Base-by-base conservation (phyloP, 2,888 invertebrate species). In the Heliconius ethilla region DNA sequence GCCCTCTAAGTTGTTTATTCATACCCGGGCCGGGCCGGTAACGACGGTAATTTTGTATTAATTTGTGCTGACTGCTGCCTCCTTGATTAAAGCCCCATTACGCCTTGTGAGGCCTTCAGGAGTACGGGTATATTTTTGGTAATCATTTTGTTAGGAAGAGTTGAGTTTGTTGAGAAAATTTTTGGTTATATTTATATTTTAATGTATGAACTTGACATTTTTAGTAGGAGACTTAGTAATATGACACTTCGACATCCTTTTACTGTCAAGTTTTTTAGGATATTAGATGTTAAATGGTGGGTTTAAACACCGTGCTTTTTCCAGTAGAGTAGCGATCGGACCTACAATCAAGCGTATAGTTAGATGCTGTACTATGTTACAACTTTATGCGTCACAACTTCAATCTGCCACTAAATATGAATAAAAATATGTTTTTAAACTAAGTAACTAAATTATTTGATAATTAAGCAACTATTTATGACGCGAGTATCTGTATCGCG, bases 61-160 rank as follows among this genome's bases (percentile, higher is more conserved):
- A 93, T 92, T 92, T 88, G 86, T 87, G 87, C 89, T 88, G 85
- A 84, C 85, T 86, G 87, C 89, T 88, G 85, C 84, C 85, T 86
- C 83, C 88, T 90, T 93, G 92, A 93, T 93, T 92, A 93, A 92
- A 90, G 85, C 86, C 86, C 91, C 90, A 92, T 93, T 92, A 90
- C 87, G 90, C 90, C 89, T 91, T 86, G 81, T 84, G 84, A 84
- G 85, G 84, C 70, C 62, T 79, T 37, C 13, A 27, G 27, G 59
- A 63, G 65, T 74, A 74, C 9, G 7, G 0, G 33, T 33, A 33
- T 74, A 62, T 74, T 72, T 59, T 33, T 33, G 33, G 4, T 33
- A 72, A 55, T 59, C 4, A 59, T 72, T 59, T 72, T 55, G 33
- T 72, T 33, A 72, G 33, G 33, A 51, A n/a, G 51, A 55, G 55